phyloP scores from a whole-genome alignment of 2,888 invertebrate genomes.

The Agrochola lychnidis region DNA sequence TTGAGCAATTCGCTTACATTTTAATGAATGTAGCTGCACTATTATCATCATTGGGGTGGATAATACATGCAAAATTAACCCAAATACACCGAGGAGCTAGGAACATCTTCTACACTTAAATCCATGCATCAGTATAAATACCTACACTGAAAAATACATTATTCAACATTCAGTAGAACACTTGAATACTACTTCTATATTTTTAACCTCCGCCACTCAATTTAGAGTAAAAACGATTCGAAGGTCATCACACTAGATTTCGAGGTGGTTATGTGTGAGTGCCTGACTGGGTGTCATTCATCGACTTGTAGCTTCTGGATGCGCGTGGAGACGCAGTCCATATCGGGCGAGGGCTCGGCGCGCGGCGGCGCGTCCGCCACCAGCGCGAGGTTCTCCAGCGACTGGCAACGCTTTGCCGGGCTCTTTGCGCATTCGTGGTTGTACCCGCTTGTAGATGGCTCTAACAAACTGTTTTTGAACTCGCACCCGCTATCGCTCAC shows the following conservation, averaged over 20 bases:
- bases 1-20: conserved; percentile 82
- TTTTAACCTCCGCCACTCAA: conserved; percentile 66
- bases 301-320: conserved; percentile 92
- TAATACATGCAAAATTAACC: conserved; percentile 78
- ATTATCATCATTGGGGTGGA: conserved; percentile 67
- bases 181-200: conserved; percentile 77
- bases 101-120: conserved; percentile 80
- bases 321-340: conserved; percentile 91
- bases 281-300: conserved; percentile 83
- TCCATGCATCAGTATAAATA: conserved; percentile 76
- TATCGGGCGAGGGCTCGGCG: conserved; percentile 87
- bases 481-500: conserved; percentile 80
- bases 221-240: conserved; percentile 67
- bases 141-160: conserved; percentile 81
- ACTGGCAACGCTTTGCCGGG: conserved; percentile 91
- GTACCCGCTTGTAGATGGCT: conserved; percentile 85
- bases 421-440: conserved; percentile 76
- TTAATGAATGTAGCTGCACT: conserved; percentile 72
- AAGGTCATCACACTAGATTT: conserved; percentile 70
- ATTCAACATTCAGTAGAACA: conserved; percentile 79
- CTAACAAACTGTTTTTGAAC: conserved; percentile 80
- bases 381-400: conserved; percentile 90
- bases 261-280: conserved; percentile 56
- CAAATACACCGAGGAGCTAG: conserved; percentile 80
- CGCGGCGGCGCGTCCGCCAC: conserved; percentile 80